These are phyloP conservation scores for Andrena dorsata DNA, from an alignment of 2,888 invertebrate genomes.

Conservation along the genomic window DNA sequence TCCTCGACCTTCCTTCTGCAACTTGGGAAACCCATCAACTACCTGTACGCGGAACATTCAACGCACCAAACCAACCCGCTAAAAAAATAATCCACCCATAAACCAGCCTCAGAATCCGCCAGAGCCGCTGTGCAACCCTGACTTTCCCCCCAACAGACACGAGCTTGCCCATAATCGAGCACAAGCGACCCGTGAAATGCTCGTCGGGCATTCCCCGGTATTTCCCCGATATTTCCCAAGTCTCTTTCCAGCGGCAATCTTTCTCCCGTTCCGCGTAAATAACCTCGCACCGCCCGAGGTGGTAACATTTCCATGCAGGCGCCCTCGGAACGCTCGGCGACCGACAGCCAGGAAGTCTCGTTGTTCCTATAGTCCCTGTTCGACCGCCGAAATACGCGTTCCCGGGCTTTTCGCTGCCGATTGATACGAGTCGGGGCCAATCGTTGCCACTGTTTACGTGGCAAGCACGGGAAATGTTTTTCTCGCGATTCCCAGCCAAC, in stretches of 20 bases:
- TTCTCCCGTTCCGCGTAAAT: constrained; percentile 25
- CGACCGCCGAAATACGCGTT: not conserved
- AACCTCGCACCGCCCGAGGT: not conserved
- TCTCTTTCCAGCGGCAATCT: constrained; percentile 13
- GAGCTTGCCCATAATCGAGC: not conserved
- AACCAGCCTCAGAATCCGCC: not conserved
- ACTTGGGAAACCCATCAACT: too few species aligned
- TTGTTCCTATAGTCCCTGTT: not conserved
- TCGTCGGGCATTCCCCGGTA: not conserved
- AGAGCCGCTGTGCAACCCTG: not conserved
- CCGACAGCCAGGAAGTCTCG: not conserved
- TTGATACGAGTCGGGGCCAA: constrained; percentile 10
- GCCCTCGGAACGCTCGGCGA: not conserved
- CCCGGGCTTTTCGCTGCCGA: not conserved
- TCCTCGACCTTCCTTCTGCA: too few species aligned
- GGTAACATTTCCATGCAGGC: constrained; percentile 14
- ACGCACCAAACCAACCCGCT: too few species aligned
- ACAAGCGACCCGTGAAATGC: constrained; percentile 9
- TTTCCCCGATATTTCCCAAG: not conserved
- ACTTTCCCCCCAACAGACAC: not conserved
- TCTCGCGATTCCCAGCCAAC: not conserved
- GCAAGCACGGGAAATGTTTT: constrained; percentile 19
- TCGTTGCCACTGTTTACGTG: constrained; percentile 1
- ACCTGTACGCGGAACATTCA: too few species aligned
- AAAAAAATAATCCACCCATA: not conserved